Conservation (phyloP, 2,888 invertebrate species). For the Smittia aterrima region DNA sequence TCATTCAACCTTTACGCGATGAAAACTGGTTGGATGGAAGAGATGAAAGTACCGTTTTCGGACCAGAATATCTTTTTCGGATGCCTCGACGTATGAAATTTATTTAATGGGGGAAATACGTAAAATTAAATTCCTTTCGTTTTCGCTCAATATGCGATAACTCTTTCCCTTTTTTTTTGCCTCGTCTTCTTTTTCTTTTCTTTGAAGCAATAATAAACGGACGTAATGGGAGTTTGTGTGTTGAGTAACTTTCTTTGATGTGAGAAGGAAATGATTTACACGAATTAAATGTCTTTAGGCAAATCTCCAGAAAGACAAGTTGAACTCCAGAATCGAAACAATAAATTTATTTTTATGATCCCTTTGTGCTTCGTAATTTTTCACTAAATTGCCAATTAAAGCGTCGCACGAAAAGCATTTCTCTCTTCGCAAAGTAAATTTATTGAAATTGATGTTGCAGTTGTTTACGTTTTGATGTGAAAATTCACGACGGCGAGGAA, state of each 20-base stretch:
- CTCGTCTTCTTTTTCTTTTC: background rate
- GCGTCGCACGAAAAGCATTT: background rate
- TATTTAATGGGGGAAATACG: conserved; percentile 32
- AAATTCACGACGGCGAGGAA: background rate
- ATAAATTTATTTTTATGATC: conserved; percentile 12
- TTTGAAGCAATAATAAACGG: conserved; percentile 7
- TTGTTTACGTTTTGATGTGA: background rate
- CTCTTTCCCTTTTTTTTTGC: background rate
- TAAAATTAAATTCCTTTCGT: conserved; percentile 34
- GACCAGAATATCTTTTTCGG: conserved; percentile 40
- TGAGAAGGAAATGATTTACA: background rate
- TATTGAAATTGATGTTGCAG: conserved; percentile 4
- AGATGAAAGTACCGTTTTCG: conserved; percentile 40
- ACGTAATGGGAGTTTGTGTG: background rate
- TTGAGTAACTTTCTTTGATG: conserved; percentile 23
- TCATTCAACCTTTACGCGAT: conserved; percentile 38
- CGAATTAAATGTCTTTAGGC: background rate
- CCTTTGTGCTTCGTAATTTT: background rate
- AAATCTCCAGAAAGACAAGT: background rate
- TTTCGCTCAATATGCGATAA: conserved; percentile 27
- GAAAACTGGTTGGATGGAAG: conserved; percentile 39
- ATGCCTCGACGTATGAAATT: background rate
- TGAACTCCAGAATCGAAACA: background rate
- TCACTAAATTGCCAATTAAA: background rate
- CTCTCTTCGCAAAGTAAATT: background rate